A percentile compares a stretch with the other conserved stretches of the same genome.
Conservation (phyloP, 2,113 vertebrate species). For the Indicator indicator region DNA sequence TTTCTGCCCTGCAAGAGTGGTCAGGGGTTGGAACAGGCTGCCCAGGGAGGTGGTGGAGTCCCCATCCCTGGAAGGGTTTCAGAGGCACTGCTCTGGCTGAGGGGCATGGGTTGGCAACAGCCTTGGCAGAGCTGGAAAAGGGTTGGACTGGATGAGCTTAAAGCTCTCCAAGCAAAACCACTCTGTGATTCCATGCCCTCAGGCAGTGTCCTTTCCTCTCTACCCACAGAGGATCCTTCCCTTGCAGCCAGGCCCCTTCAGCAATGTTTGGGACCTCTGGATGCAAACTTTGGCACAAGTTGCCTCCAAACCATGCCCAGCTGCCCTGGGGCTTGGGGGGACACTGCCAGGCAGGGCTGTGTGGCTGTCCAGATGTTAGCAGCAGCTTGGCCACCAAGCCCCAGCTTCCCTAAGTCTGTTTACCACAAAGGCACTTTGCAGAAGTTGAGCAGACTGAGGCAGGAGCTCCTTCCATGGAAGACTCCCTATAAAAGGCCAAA, state of each 20-base stretch:
- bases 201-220: not conserved
- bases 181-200: too few species aligned
- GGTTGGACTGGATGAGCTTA: too few species aligned
- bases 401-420: not conserved
- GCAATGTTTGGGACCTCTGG: not conserved
- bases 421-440: not conserved
- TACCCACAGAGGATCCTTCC: not conserved
- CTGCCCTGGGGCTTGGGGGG: not conserved
- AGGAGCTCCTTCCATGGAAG: not conserved
- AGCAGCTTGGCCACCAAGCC: not conserved
- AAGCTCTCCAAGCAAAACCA: too few species aligned
- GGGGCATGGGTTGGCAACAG: too few species aligned
- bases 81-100: too few species aligned
- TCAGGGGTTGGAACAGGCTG: too few species aligned
- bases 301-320: not conserved
- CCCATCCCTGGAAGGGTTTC: too few species aligned
- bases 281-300: not conserved
- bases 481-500: slow-evolving; percentile 33
- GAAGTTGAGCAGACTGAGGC: not conserved
- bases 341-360: not conserved
- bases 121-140: not conserved
- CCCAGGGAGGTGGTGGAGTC: too few species aligned
- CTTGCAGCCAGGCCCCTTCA: not conserved
- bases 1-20: too few species aligned
- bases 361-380: not conserved